phyloP scores from a whole-genome alignment of 2,888 invertebrate species.

The Ichneumon xanthorius region DNA sequence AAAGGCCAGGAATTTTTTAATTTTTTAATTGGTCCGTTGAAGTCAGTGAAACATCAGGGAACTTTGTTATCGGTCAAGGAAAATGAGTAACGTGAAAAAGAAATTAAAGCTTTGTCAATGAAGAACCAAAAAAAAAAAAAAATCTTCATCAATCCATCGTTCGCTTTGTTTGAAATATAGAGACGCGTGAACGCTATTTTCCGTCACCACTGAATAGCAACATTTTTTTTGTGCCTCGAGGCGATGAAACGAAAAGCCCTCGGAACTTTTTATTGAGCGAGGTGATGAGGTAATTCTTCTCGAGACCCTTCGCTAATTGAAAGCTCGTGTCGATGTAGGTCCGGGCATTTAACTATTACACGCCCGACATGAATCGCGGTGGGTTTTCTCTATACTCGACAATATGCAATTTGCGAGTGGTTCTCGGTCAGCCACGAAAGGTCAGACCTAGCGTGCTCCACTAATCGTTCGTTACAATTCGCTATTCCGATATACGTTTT shows the following conservation, averaged over 20 bases:
- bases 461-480: conserved; percentile 24
- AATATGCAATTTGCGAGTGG: conserved; percentile 24
- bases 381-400: neutral
- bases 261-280: neutral
- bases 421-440: conserved; percentile 17
- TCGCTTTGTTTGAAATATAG: too few relatives aligned
- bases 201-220: neutral
- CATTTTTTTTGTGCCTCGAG: neutral
- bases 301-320: conserved; percentile 8
- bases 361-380: conserved; percentile 24
- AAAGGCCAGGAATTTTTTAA: too few relatives aligned
- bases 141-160: too few relatives aligned
- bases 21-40: too few relatives aligned
- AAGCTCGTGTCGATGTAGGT: conserved; percentile 40
- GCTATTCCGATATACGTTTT: neutral
- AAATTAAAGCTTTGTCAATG: too few relatives aligned
- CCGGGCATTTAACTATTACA: conserved; percentile 24
- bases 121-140: too few relatives aligned
- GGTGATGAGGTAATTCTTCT: neutral
- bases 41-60: too few relatives aligned
- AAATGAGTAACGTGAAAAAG: too few relatives aligned
- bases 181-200: neutral
- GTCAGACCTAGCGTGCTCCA: conserved; percentile 16
- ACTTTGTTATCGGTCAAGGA: too few relatives aligned
- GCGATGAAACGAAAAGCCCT: neutral